Evolutionary conservation across 2,888 invertebrate genomes (phyloP).

Genomic region (Leucophora obtusa): DNA sequence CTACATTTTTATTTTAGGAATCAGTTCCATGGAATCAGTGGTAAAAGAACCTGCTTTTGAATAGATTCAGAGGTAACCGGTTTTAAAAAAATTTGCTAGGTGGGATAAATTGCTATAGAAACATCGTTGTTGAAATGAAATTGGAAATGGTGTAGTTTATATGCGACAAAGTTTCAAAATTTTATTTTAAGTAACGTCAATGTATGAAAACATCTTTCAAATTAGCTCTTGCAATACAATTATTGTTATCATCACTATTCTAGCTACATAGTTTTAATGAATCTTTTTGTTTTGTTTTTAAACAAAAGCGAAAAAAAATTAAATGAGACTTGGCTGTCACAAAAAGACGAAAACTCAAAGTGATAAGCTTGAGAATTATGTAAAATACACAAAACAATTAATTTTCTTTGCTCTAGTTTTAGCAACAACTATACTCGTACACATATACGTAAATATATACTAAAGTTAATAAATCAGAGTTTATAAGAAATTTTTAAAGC

Average conservation of each 20-base stretch:
- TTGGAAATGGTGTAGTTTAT: too few relatives aligned
- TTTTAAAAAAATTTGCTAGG: too few relatives aligned
- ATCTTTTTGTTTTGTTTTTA: conserved; percentile 15
- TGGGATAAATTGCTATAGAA: too few relatives aligned
- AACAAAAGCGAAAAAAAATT: conserved; percentile 8
- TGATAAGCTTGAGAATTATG: conserved; percentile 72
- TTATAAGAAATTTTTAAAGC: too few relatives aligned
- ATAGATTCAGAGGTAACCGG: too few relatives aligned
- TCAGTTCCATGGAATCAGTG: too few relatives aligned
- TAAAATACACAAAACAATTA: conserved; percentile 76
- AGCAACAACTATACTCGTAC: conserved; percentile 25
- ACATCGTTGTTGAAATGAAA: too few relatives aligned
- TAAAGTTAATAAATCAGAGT: too few relatives aligned
- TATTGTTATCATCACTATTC: conserved; percentile 30
- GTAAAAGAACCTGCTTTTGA: too few relatives aligned
- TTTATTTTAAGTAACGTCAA: not conserved
- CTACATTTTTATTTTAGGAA: too few relatives aligned
- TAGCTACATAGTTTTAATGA: conserved; percentile 15
- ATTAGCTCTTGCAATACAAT: conserved; percentile 25
- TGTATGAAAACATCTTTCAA: conserved; percentile 16
- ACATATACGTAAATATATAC: not conserved
- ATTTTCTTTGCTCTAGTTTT: conserved; percentile 77
- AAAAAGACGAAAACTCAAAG: conserved; percentile 48
- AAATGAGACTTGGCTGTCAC: conserved; percentile 20
- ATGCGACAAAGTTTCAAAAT: too few relatives aligned